Evolutionary conservation across 1,140 invertebrate species (phyloP), one percentile per base, ranked within the genome.

Genomic region (Mamestra configurata): DNA sequence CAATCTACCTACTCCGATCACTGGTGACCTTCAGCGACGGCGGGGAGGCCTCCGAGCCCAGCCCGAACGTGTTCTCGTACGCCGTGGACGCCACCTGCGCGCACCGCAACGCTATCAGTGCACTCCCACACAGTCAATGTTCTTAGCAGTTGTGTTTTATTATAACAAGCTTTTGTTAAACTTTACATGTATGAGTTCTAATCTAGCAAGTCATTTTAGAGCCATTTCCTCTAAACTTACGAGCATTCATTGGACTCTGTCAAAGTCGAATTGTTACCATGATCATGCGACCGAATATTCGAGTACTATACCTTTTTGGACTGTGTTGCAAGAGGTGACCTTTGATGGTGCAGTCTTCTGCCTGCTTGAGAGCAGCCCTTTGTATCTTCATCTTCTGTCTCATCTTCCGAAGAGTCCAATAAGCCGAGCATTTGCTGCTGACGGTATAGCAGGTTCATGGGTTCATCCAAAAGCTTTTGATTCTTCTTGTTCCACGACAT

Each of bases 321-420:
- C 0, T 97, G 2, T 99, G 89, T 0, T 98, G 96, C 96, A 98
- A 98, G 73, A 97, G 75, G 97, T 96, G 15, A 4, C 98, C 98
- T 83, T 97, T 97, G 0, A 97, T 96, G 49, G 98, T 97, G 85
- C 98, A 98, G 1, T 96, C 96, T 49, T 97, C 97, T 1, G 96
- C 96, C 24, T 97, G 97, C 5, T 96, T 96, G 18, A 96, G 90
- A 4, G 95, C 92, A 15, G 95, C 91, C n/a, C 35, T 96, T 95
- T 51, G 96, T 68, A 83, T 90, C 79, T 75, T 91, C 70, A 11
- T 92, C 90, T 18, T 93, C 83, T 64, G 90, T 71, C 4, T 93
- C 92, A 18, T 95, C 94, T 5, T 93, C 82, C n/a, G n/a, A n/a
- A 0, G 85, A 85, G 0, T 86, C 86, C 10, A 84, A 92, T 18